These are phyloP conservation scores for Palythoa heliodiscus DNA, from an alignment of 92 coral and sea anemone genomes.

Conservation along the genomic window DNA sequence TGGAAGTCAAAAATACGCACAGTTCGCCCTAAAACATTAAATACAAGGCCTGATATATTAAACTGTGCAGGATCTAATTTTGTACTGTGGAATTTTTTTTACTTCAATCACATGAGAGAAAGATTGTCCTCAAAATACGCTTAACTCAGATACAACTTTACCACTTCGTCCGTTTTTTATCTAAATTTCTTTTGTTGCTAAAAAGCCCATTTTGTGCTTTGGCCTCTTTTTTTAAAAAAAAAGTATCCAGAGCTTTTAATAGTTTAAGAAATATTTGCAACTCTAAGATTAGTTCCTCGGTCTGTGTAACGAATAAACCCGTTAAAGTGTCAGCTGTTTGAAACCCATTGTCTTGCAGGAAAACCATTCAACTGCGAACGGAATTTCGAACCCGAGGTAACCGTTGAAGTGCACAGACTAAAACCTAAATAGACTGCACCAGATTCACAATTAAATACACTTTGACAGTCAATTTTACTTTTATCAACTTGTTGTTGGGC, in stretches of 20 bases:
- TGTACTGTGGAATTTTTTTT: background rate
- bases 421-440: constrained; percentile 38
- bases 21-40: background rate
- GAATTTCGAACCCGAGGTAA: constrained; percentile 67
- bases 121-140: background rate
- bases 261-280: background rate
- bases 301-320: constrained; percentile 38
- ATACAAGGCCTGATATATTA: background rate
- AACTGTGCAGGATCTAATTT: background rate
- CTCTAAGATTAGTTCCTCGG: constrained; percentile 28
- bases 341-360: constrained; percentile 86
- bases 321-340: constrained; percentile 84
- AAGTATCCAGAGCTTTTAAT: background rate
- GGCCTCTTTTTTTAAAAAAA: background rate
- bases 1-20: background rate
- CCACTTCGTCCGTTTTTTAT: background rate
- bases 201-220: background rate
- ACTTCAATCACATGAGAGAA: background rate
- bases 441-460: background rate
- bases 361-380: constrained; percentile 91
- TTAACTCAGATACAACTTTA: constrained; percentile 11
- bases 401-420: constrained; percentile 82
- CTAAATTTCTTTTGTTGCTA: background rate
- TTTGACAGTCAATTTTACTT: constrained; percentile 28
- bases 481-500: background rate